Conservation (phyloP, 2,797 vertebrate species). For the Myotis pilosus region DNA sequence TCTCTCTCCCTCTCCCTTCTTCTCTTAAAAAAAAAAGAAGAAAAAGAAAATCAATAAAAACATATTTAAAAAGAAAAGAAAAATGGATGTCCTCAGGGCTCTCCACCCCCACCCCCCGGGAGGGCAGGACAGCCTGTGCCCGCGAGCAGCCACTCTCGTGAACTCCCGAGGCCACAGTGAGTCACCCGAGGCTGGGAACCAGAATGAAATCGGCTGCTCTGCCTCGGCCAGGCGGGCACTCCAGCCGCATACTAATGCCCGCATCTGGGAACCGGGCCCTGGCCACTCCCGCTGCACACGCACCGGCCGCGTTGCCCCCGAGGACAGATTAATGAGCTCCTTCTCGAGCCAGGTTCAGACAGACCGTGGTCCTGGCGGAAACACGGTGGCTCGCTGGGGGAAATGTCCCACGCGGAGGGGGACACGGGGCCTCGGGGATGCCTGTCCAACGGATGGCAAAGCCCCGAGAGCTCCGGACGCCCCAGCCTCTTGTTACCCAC, state of each 20-base stretch:
- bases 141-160: not conserved
- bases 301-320: not conserved
- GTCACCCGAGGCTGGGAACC: conserved; percentile 38
- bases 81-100: not conserved
- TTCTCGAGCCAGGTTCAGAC: not conserved
- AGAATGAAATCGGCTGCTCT: not conserved
- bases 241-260: not conserved
- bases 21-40: too few species aligned
- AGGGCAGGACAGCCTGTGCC: not conserved
- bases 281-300: not conserved
- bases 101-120: not conserved
- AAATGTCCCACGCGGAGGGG: not conserved
- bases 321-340: not conserved
- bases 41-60: too few species aligned
- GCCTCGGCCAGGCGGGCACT: not conserved
- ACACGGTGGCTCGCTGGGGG: not conserved
- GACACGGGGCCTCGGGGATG: not conserved
- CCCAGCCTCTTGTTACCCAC: not conserved
- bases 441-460: too few species aligned
- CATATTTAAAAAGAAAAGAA: not conserved
- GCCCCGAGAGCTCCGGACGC: not conserved
- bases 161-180: conserved; percentile 7
- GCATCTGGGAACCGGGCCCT: not conserved
- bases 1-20: too few species aligned
- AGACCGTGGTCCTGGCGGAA: not conserved